A percentile compares a stretch with the other conserved stretches of the same genome.
Evolutionary conservation across 2,113 vertebrate genomes (phyloP).

Genomic region (Rynchops niger): DNA sequence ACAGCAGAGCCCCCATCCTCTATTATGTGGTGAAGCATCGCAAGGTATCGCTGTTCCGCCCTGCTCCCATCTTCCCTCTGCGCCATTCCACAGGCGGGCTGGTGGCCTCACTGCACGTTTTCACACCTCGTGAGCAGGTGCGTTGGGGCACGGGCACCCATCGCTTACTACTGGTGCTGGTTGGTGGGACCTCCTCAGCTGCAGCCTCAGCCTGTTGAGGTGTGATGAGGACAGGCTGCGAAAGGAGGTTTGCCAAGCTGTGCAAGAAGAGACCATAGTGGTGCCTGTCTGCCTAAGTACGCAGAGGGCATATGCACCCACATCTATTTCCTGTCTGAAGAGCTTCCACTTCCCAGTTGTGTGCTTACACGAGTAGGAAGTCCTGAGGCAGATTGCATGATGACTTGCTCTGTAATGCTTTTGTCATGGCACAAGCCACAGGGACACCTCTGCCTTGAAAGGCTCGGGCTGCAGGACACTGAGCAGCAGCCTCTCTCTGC

Average conservation of each 20-base stretch:
- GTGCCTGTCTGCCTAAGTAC: rapidly evolving
- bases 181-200: background rate
- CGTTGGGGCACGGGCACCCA: background rate
- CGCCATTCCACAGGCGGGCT: rapidly evolving
- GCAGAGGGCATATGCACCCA: background rate
- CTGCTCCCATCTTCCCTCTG: background rate
- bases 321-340: background rate
- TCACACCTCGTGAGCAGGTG: background rate
- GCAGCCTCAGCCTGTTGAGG: background rate
- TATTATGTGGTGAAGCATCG: conserved; percentile 93
- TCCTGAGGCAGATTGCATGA: background rate
- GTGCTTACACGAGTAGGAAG: background rate
- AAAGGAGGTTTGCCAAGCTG: background rate
- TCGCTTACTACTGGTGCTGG: background rate
- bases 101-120: rapidly evolving
- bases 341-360: background rate
- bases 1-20: conserved; percentile 81
- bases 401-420: background rate
- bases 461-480: background rate
- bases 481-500: background rate
- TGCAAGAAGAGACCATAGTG: background rate
- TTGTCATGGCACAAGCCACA: background rate
- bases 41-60: conserved; percentile 78
- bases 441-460: background rate
- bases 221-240: background rate